Evolutionary conservation across 2,113 vertebrate genomes (phyloP).

Genomic region (Lampris megalopsis): DNA sequence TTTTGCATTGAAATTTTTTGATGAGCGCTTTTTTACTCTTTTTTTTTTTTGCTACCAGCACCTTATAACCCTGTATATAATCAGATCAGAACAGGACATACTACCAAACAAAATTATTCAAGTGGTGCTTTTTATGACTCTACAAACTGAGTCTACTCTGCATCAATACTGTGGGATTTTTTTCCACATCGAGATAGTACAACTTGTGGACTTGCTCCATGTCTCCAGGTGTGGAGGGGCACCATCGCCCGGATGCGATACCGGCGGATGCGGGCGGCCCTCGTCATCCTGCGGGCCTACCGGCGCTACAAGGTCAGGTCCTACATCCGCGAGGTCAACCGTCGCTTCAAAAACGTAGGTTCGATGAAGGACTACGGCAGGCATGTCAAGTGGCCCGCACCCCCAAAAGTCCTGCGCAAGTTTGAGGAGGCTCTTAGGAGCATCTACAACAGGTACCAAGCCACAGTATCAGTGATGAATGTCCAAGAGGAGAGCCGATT

Average conservation of each 20-base stretch:
- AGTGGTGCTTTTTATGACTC: neutral
- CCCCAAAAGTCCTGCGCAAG: slow-evolving; percentile 89
- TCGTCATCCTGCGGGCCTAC: slow-evolving; percentile 87
- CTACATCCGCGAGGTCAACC: slow-evolving; percentile 88
- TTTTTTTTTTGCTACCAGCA: neutral
- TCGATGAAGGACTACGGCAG: slow-evolving; percentile 89
- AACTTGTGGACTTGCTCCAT: neutral
- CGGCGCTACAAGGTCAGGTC: slow-evolving; percentile 93
- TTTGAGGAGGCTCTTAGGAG: slow-evolving; percentile 89
- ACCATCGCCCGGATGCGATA: slow-evolving; percentile 91
- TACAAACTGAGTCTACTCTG: neutral
- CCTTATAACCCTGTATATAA: slow-evolving; percentile 20
- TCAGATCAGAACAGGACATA: neutral
- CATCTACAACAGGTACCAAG: slow-evolving; percentile 89
- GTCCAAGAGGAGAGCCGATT: neutral
- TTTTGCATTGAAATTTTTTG: neutral
- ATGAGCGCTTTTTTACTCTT: neutral
- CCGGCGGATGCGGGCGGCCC: slow-evolving; percentile 88
- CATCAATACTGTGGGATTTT: neutral
- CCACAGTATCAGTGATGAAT: neutral
- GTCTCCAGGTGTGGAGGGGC: slow-evolving; percentile 92
- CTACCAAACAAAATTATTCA: slow-evolving; percentile 12
- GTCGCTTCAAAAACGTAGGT: slow-evolving; percentile 85
- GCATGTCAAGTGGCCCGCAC: slow-evolving; percentile 90
- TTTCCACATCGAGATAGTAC: neutral